Base-by-base conservation (phyloP, 2,797 vertebrate genomes). In the Sebastes baramenuke region DNA sequence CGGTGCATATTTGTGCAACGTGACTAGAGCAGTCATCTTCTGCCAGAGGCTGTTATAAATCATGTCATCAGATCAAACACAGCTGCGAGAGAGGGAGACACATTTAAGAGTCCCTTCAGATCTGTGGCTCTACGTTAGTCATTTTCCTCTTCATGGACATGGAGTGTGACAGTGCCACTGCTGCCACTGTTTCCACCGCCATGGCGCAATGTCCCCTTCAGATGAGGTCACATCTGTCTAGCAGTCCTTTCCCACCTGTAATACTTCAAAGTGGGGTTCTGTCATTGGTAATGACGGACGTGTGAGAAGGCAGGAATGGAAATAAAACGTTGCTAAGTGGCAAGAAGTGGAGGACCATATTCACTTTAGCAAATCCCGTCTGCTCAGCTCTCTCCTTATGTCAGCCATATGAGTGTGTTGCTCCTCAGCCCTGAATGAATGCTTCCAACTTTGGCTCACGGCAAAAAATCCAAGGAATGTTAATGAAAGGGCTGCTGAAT, bases 381-480 rank as follows among this genome's bases (percentile, higher is more conserved):
- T 71, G 38, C 54, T 55, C 29, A 4, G 14, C 62, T 73, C 68
- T 73, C 68, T 71, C 73, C 70, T 80, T 69, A 80, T 87, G 86
- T 88, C 60, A 67, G 71, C 86, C 86, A 67, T 77, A 77, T 52
- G 75, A 74, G 55, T 59, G 36, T 67, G 73, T 80, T 75, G 16
- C 77, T 75, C 14, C 49, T 82, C 67, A 36, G 85, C 60, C 54
- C 54, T 24, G 25, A 68, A 64, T 11, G 11, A 83, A 77, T 6
- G 20, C 24, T 77, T 86, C 82, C 84, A 82, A 72, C 74, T 81
- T 67, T 58, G 68, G 74, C 84, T 80, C 69, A 46, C 5, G 9
- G 74, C 36, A 73, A 87, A 78, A 75, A 87, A 90, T 87, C 29
- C 4, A 2, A 80, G 79, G 89, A 92, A 90, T 92, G 85, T 83